Conservation (phyloP, 2,888 invertebrate genomes). For the Nebria salina region DNA sequence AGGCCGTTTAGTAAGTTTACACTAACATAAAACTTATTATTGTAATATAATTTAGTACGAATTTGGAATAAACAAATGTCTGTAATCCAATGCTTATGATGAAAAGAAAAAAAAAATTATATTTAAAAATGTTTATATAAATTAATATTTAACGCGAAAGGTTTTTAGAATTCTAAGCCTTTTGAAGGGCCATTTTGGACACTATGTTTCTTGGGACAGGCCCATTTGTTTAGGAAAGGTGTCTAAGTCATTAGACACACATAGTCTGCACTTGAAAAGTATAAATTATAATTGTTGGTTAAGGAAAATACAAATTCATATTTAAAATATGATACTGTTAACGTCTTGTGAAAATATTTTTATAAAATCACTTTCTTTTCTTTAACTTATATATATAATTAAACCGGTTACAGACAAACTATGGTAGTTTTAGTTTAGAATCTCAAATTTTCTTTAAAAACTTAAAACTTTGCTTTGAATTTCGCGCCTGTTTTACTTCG, state of each 20-base stretch:
- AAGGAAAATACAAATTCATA: neutral
- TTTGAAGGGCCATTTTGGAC: neutral
- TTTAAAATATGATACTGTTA: neutral
- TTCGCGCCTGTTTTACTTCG: neutral
- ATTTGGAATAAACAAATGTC: slow-evolving; percentile 2
- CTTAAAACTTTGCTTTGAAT: neutral
- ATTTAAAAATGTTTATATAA: no score
- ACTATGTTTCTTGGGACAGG: neutral
- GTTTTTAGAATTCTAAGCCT: neutral
- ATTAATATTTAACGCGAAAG: neutral
- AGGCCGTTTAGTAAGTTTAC: slow-evolving; percentile 51
- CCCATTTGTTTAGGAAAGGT: neutral
- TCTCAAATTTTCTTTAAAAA: neutral
- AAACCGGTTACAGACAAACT: neutral
- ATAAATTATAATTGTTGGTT: neutral
- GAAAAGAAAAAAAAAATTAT: neutral
- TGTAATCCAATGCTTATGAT: slow-evolving; percentile 8
- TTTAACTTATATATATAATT: neutral
- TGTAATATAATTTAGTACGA: slow-evolving; percentile 6
- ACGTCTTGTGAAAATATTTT: neutral
- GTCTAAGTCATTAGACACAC: neutral
- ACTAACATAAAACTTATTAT: neutral
- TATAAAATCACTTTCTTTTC: neutral
- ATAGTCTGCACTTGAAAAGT: neutral
- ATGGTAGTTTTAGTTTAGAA: neutral